phyloP scores from a whole-genome alignment of 2,113 vertebrate genomes.

The Triplophysa dalaica region DNA sequence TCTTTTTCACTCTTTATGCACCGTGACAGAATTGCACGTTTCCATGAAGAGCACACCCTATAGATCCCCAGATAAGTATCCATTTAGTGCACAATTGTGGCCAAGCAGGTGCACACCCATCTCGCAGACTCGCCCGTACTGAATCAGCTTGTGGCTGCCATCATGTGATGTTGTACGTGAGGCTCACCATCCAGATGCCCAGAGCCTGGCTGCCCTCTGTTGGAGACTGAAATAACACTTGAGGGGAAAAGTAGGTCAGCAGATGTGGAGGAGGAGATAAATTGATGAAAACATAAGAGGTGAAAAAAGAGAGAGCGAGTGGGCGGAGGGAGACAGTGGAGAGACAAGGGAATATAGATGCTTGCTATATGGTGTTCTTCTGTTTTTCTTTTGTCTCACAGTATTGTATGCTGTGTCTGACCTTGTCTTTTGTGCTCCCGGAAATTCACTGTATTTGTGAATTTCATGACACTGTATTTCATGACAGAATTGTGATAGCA shows the following conservation, averaged over 20 bases:
- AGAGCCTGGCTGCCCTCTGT: conserved; percentile 66
- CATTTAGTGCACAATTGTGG: conserved; percentile 43
- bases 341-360: conserved; percentile 5
- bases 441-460: background rate
- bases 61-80: conserved; percentile 34
- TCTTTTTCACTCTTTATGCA: background rate
- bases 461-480: no score
- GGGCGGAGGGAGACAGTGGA: background rate
- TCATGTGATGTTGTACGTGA: conserved; percentile 42
- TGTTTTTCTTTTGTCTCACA: background rate
- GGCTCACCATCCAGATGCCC: background rate
- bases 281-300: background rate
- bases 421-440: conserved; percentile 40
- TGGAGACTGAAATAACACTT: conserved; percentile 55
- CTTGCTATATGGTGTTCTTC: background rate
- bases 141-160: conserved; percentile 47
- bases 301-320: conserved; percentile 16
- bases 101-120: conserved; percentile 53
- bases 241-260: conserved; percentile 61
- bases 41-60: conserved; percentile 29
- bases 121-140: conserved; percentile 54
- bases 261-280: conserved; percentile 19
- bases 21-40: conserved; percentile 30
- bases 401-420: background rate
- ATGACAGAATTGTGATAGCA: conserved; percentile 38